phyloP scores from a whole-genome alignment of 30 jellyfish, hydroid and myxozoan species.

The Haliclystus octoradiatus region DNA sequence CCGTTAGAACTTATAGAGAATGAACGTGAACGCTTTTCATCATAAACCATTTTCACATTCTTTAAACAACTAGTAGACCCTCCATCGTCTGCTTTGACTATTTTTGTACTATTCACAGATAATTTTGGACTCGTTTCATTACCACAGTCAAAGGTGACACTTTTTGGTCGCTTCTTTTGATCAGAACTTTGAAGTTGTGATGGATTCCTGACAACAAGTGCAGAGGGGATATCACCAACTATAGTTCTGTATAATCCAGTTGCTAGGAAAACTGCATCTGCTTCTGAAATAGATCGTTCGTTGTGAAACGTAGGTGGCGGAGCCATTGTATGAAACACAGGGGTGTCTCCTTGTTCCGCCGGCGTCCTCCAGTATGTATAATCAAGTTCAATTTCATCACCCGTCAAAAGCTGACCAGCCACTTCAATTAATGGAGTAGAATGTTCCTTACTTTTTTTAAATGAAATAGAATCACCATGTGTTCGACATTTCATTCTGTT shows the following conservation, averaged over 20 bases:
- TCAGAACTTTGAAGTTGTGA: not conserved
- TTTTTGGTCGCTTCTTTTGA: not conserved
- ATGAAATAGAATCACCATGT: too few species aligned
- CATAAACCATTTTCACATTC: not conserved
- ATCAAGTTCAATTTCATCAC: slow-evolving; percentile 60
- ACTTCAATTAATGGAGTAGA: slow-evolving; percentile 20
- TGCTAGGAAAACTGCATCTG: slow-evolving; percentile 56
- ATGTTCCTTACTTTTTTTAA: too few species aligned
- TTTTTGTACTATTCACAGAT: not conserved
- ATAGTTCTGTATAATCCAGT: slow-evolving; percentile 93
- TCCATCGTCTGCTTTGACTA: not conserved
- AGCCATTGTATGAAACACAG: slow-evolving; percentile 67
- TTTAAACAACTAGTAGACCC: too few species aligned
- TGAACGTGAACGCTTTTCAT: not conserved
- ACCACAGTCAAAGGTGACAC: not conserved
- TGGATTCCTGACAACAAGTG: slow-evolving; percentile 20
- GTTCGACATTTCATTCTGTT: too few species aligned
- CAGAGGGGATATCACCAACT: slow-evolving; percentile 75
- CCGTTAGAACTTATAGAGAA: not conserved
- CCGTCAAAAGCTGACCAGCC: slow-evolving; percentile 55
- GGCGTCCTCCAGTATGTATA: slow-evolving; percentile 37
- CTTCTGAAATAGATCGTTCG: slow-evolving; percentile 66
- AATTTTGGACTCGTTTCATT: not conserved
- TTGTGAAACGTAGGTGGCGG: slow-evolving; percentile 64
- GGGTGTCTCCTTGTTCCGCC: slow-evolving; percentile 47